Percentiles rank a stretch among this genome's conserved stretches.
Evolutionary conservation across 1,140 invertebrate species (phyloP).

Genomic region (Pseudomyrmex pallidus): DNA sequence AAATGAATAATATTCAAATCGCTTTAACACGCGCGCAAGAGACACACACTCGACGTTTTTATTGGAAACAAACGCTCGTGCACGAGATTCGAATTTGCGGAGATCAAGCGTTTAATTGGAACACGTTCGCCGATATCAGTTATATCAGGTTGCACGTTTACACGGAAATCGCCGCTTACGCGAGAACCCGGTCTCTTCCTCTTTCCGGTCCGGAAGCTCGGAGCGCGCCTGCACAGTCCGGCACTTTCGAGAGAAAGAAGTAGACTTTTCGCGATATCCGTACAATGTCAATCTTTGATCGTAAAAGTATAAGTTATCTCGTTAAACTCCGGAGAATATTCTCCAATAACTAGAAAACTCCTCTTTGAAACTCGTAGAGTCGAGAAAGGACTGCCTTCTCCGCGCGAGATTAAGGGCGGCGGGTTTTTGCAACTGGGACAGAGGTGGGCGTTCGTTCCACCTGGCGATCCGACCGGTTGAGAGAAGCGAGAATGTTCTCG

Average conservation of each 20-base stretch:
- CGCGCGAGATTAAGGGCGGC: slow-evolving; percentile 65
- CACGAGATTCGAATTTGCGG: background rate
- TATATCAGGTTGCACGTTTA: slow-evolving; percentile 27
- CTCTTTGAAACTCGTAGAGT: slow-evolving; percentile 43
- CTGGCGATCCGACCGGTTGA: slow-evolving; percentile 62
- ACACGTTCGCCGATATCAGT: slow-evolving; percentile 33
- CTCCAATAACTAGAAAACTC: slow-evolving; percentile 66
- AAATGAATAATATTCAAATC: background rate
- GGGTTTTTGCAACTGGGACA: slow-evolving; percentile 56
- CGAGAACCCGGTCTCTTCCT: slow-evolving; percentile 24
- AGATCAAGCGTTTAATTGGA: slow-evolving; percentile 52
- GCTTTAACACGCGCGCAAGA: slow-evolving; percentile 15
- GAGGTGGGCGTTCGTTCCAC: slow-evolving; percentile 55
- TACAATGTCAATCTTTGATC: slow-evolving; percentile 64
- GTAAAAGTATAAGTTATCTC: slow-evolving; percentile 71
- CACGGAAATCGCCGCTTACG: slow-evolving; percentile 9
- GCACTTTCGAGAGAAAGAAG: slow-evolving; percentile 4
- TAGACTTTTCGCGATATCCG: slow-evolving; percentile 53
- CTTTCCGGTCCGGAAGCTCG: slow-evolving; percentile 13
- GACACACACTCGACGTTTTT: background rate
- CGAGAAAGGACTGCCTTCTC: background rate
- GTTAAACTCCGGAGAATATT: slow-evolving; percentile 65
- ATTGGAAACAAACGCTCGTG: background rate
- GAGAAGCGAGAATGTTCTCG: slow-evolving; percentile 57
- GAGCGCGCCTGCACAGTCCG: slow-evolving; percentile 22